These are phyloP conservation scores for Struthidea cinerea DNA, from an alignment of 2,113 vertebrate genomes.

Conservation along the genomic window DNA sequence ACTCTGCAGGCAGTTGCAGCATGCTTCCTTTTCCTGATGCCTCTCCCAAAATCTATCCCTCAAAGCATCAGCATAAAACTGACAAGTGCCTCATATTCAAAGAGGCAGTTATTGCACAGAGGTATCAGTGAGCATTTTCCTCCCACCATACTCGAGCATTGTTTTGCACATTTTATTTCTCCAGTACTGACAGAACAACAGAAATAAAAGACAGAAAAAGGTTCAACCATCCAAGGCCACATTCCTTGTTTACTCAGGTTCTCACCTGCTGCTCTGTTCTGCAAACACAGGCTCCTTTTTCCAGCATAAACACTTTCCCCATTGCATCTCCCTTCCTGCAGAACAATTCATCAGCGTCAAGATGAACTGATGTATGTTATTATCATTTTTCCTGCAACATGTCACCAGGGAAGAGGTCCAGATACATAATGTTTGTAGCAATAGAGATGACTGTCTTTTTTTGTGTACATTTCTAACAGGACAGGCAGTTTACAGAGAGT, in stretches of 20 bases:
- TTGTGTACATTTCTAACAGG: not conserved
- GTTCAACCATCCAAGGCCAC: not conserved
- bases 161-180: not conserved
- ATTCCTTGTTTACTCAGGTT: not conserved
- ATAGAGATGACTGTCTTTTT: not conserved
- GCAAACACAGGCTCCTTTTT: not conserved
- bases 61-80: not conserved
- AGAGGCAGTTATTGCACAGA: not conserved
- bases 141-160: not conserved
- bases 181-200: not conserved
- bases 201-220: not conserved
- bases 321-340: rapidly evolving
- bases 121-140: not conserved
- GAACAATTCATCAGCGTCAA: not conserved
- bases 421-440: not conserved
- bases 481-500: not conserved
- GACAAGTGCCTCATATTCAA: not conserved
- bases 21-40: not conserved
- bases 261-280: not conserved
- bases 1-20: not conserved
- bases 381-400: not conserved
- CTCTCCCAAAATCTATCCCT: not conserved
- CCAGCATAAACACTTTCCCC: not conserved
- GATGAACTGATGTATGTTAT: not conserved
- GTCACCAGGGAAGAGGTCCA: not conserved